Evolutionary conservation across 2,888 invertebrate species (phyloP), one percentile per base, ranked within the genome.

Genomic region (Phania funesta): DNA sequence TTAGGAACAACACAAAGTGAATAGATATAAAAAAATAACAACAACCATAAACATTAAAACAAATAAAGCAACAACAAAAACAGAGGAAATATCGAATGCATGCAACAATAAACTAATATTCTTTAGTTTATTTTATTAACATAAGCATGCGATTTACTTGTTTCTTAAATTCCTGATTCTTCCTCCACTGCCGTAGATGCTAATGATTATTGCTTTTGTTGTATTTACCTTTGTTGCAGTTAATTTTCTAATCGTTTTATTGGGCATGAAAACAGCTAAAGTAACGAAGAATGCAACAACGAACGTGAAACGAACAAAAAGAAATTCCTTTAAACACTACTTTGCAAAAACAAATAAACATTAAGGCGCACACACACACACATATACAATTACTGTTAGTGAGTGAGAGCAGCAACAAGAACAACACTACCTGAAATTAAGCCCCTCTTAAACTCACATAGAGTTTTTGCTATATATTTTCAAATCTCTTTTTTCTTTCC

Each of bases 241-340:
- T 80, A 67, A 80, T 81, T 65, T 81, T 77, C 76, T 73, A 77
- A 81, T 48, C 77, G 54, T 76, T 80, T 80, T 76, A 76, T 71
- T 71, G 68, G 41, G 44, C 67, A 67, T 62, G 20, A 9, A 56
- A 60, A 32, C 18, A 41, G 32, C 16, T 29, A 44, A 41, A 38
- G n/a, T 16, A 74, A 38, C 18, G n/a, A 26, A 56, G 18, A 35
- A 38, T n/a, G 46, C 38, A 46, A n/a, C n/a, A n/a, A 68, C n/a
- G 16, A 60, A 68, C 26, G 68, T 58, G 29, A 65, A 74, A 56
- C 9, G 13, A 77, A 48, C 44, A 76, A 32, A 56, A 77, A 67
- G 32, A 73, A 68, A 77, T 56, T 81, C 76, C 76, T 67, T 62
- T 46, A 64, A 78, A 60, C n/a, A n/a, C 41, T 41, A 44, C 32